These are phyloP conservation scores for Drosophila mercatorum DNA, from an alignment of 2,888 invertebrate species.

Conservation along the genomic window DNA sequence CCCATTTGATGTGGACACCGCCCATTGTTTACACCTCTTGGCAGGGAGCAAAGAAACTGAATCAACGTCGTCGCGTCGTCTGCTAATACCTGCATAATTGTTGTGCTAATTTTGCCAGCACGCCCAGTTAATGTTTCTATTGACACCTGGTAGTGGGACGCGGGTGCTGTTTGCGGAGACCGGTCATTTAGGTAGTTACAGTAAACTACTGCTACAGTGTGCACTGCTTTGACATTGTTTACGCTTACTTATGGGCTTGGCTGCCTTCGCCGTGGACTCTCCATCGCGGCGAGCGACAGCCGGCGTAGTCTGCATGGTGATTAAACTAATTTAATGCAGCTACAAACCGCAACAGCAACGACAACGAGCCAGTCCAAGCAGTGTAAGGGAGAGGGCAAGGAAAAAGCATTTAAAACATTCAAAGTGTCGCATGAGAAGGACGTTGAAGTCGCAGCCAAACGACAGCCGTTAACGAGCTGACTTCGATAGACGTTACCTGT, in stretches of 20 bases:
- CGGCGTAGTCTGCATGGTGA: slow-evolving; percentile 58
- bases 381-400: slow-evolving; percentile 41
- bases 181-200: slow-evolving; percentile 32
- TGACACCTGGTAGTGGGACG: slow-evolving; percentile 59
- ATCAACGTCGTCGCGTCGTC: slow-evolving; percentile 44
- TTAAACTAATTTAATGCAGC: slow-evolving; percentile 79
- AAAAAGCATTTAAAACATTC: slow-evolving; percentile 80
- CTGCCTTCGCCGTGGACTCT: slow-evolving; percentile 24
- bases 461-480: slow-evolving; percentile 43
- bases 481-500: slow-evolving; percentile 41
- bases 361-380: slow-evolving; percentile 2
- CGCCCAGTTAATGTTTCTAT: slow-evolving; percentile 78
- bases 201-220: slow-evolving; percentile 30
- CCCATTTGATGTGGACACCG: slow-evolving; percentile 8
- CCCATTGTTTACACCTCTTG: slow-evolving; percentile 35
- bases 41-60: slow-evolving; percentile 26
- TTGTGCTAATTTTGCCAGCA: slow-evolving; percentile 76
- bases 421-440: slow-evolving; percentile 77
- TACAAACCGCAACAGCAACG: slow-evolving; percentile 44
- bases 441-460: slow-evolving; percentile 33
- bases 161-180: slow-evolving; percentile 20
- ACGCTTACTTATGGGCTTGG: slow-evolving; percentile 74
- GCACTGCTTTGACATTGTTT: slow-evolving; percentile 79
- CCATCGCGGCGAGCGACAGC: slow-evolving; percentile 6
- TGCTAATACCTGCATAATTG: slow-evolving; percentile 71